Conservation (phyloP, 1,140 invertebrate genomes). For the Liolophura sinensis region DNA sequence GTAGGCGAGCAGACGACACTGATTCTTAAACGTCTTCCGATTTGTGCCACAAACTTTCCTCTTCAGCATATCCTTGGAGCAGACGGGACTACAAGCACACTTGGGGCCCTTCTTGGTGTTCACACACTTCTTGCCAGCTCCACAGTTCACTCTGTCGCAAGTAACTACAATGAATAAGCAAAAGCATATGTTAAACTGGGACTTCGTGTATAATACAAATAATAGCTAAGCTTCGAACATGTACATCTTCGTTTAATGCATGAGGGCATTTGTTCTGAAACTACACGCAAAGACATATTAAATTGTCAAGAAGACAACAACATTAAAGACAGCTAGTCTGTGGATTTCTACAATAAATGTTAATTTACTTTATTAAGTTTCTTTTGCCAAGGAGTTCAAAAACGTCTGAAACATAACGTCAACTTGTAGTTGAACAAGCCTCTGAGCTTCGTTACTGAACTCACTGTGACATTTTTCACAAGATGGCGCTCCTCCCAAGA, state of each 20-base stretch:
- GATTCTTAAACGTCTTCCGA: constrained; percentile 29
- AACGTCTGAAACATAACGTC: too few relatives aligned
- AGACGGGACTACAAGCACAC: constrained; percentile 31
- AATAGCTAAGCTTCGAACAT: too few relatives aligned
- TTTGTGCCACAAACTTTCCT: constrained; percentile 38
- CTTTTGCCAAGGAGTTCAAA: too few relatives aligned
- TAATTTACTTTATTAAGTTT: too few relatives aligned
- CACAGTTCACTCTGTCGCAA: constrained; percentile 30
- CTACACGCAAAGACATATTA: too few relatives aligned
- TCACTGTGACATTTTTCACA: constrained; percentile 76
- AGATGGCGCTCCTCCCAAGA: constrained; percentile 72
- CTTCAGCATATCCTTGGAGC: constrained; percentile 8
- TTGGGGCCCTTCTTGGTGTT: constrained; percentile 24
- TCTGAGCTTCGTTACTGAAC: constrained; percentile 3
- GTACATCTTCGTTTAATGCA: too few relatives aligned
- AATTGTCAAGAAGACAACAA: too few relatives aligned
- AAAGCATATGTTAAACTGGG: not conserved
- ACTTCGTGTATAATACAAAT: too few relatives aligned
- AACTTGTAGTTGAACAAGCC: too few relatives aligned
- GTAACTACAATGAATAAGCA: constrained; percentile 20
- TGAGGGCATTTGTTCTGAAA: too few relatives aligned
- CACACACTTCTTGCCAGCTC: constrained; percentile 21
- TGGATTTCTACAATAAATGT: too few relatives aligned
- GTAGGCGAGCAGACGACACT: constrained; percentile 28
- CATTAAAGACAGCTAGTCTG: too few relatives aligned